Evolutionary conservation across 2,888 invertebrate genomes (phyloP).

Genomic region (Elgonia sp.): DNA sequence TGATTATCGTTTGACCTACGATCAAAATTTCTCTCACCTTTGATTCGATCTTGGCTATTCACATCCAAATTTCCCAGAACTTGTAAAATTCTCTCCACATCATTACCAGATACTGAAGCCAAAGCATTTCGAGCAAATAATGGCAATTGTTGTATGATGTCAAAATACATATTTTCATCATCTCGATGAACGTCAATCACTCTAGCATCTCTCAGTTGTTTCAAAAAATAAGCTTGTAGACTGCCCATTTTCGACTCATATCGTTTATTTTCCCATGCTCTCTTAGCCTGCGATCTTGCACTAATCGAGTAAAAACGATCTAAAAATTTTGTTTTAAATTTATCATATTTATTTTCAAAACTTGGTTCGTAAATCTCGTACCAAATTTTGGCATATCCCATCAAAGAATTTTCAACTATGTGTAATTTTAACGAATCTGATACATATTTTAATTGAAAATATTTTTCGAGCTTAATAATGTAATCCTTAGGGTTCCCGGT

Average conservation of each 20-base stretch:
- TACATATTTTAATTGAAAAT: neutral
- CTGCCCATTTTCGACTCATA: neutral
- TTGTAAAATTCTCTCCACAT: slow-evolving; percentile 23
- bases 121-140: slow-evolving; percentile 27
- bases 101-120: neutral
- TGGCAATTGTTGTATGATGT: slow-evolving; percentile 41
- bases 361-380: neutral
- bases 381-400: slow-evolving; percentile 1
- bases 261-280: slow-evolving; percentile 8
- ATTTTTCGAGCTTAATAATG: neutral
- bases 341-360: slow-evolving; percentile 1
- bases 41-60: slow-evolving; percentile 8
- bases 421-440: neutral
- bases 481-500: neutral
- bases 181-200: slow-evolving; percentile 15
- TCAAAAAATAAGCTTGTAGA: slow-evolving; percentile 37
- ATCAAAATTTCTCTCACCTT: neutral
- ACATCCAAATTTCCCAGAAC: slow-evolving; percentile 30
- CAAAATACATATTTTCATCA: slow-evolving; percentile 21
- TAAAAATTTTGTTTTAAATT: slow-evolving; percentile 15
- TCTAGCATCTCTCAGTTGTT: slow-evolving; percentile 37
- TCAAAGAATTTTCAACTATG: slow-evolving; percentile 1
- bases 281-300: slow-evolving; percentile 30
- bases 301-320: slow-evolving; percentile 44
- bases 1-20: neutral